Base-by-base conservation (phyloP, 1,140 invertebrate species). In the Chrysopa pallens region DNA sequence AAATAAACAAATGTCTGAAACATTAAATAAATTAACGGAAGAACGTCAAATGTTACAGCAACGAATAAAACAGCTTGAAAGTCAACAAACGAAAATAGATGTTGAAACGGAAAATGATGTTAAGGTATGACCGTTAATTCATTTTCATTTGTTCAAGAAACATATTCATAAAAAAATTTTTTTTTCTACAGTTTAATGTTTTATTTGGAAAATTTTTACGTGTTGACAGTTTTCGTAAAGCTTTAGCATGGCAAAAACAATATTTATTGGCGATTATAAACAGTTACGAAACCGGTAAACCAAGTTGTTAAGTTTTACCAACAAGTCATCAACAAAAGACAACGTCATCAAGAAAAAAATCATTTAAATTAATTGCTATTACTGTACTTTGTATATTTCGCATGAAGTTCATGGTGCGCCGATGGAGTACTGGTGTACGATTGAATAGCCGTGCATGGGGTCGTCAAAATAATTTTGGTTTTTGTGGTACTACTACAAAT, bases 161-260 rank as follows among this genome's bases (percentile, higher is more conserved):
- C 13, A 1, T 14, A 17, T 27, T 27, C 7, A 45, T 15, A n/a
- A 13, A 38, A 43, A 40, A 40, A 45, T 52, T 45, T 43, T 37
- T 52, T 47, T 50, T 38, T 52, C 58, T 52, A 15, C 54, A 83
- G 77, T 64, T 76, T 33, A 69, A 78, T 39, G 67, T 78, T 50
- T 63, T 86, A n/a, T 80, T 86, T 52, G 73, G 76, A 1, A 78
- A 78, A 44, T 85, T 76, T 52, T 58, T 87, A 45, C 66, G 80
- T 29, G 70, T 77, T 8, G 80, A 89, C 49, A 88, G 84, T 53
- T 79, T 78, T 52, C 69, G 81, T 15, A 90, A 88, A 59, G 80
- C 84, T 7, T 60, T 92, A 29, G 68, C 79, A 35, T 89, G 78
- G 67, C 88, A 92, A 59, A 91, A 92, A 57, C 69, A 75, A 8